Evolutionary conservation across 2,797 vertebrate species (phyloP), one percentile per base, ranked within the genome.

Genomic region (Rachycentron canadum): DNA sequence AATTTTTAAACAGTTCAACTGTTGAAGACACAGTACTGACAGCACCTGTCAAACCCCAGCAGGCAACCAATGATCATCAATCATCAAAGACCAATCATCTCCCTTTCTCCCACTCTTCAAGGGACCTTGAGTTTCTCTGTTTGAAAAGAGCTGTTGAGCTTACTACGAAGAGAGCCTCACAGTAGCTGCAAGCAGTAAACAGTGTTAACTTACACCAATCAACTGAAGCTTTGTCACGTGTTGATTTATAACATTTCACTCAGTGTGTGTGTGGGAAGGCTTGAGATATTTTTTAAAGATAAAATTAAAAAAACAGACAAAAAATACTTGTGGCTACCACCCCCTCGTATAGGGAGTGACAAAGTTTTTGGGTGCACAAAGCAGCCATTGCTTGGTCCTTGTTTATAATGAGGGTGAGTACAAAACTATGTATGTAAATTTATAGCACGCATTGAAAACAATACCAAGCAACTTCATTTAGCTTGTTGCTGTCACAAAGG

Each of bases 21-120:
- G 62, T 64, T 68, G 40, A 64, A 58, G 30, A 71, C 23, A 41
- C 19, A 5, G 28, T 26, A 61, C 26, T 69, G 76, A 78, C 71
- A 61, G 75, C 23, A 61, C 49, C 45, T 78, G 72, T 61, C 64
- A 80, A 72, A 66, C 21, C 28, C 5, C 21, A 30, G 45, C 40
- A 32, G 28, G n/a, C 64, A 76, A 67, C 47, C 40, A 64, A 71
- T 77, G 63, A 75, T 83, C 36, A 53, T 70, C 57, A 73, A 21
- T 63, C 61, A 69, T 70, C 59, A 64, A 63, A 67, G 58, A 81
- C 50, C 32, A 69, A 14, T 80, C 52, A n/a, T 41, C 19, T 65
- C 14, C 45, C 28, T 65, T 50, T 30, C 16, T 53, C 17, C 7
- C 0, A 16, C n/a, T 58, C 21, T 21, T 41, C 52, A 62, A 43